phyloP scores from a whole-genome alignment of 2,113 vertebrate genomes.

The Pachycephala philippinensis region DNA sequence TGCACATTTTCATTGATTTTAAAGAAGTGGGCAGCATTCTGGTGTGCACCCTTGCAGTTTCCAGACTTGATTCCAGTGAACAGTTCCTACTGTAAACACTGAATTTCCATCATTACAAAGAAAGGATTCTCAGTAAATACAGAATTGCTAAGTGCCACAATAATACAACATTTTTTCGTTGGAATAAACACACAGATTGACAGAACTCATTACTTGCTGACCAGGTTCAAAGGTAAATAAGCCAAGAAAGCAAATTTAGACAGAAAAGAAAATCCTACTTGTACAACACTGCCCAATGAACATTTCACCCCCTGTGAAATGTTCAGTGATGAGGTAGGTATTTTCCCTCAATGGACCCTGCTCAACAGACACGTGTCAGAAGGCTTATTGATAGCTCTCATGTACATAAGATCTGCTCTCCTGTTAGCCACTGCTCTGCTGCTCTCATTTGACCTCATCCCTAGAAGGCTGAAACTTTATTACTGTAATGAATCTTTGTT shows the following conservation, averaged over 20 bases:
- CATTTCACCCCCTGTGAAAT: background rate
- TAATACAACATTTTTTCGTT: background rate
- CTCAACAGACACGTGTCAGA: background rate
- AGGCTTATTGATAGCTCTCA: background rate
- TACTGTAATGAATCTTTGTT: slow-evolving; percentile 50
- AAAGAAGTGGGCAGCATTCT: background rate
- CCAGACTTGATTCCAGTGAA: background rate
- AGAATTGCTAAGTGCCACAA: background rate
- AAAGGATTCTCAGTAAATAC: background rate
- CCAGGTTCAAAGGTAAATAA: background rate
- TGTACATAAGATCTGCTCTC: background rate
- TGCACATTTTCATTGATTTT: background rate
- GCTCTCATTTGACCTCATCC: slow-evolving; percentile 36
- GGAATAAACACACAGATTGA: background rate
- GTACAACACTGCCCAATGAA: background rate
- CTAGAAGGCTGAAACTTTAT: slow-evolving; percentile 50
- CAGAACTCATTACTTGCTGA: background rate
- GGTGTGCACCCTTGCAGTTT: background rate
- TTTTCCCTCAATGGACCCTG: background rate
- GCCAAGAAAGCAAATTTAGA: background rate
- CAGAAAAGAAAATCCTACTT: background rate
- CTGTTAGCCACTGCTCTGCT: background rate
- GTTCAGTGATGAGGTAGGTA: background rate
- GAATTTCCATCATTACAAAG: background rate
- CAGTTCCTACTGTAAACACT: background rate